These are phyloP conservation scores for Melanargia galathea DNA, from an alignment of 2,888 invertebrate genomes.

Conservation along the genomic window DNA sequence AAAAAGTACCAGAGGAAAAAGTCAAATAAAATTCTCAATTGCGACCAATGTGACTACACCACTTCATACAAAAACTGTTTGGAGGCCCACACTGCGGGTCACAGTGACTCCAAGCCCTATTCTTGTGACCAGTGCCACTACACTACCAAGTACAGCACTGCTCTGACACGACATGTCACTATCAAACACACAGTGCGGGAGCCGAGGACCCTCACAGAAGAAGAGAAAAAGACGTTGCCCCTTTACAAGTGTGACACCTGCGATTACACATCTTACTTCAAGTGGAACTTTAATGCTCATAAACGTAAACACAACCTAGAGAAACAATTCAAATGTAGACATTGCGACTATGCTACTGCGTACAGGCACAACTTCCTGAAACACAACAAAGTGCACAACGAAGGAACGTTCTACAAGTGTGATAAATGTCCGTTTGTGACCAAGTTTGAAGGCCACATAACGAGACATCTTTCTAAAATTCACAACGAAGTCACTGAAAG, in stretches of 20 bases:
- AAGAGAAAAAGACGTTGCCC: constrained; percentile 29
- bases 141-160: constrained; percentile 55
- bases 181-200: constrained; percentile 52
- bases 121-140: constrained; percentile 54
- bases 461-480: constrained; percentile 61
- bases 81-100: constrained; percentile 51
- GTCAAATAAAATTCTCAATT: constrained; percentile 44
- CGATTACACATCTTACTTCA: constrained; percentile 47
- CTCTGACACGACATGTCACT: constrained; percentile 53
- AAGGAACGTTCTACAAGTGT: constrained; percentile 48
- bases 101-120: constrained; percentile 50
- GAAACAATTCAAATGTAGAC: constrained; percentile 48
- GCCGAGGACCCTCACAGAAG: constrained; percentile 22
- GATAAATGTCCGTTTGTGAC: constrained; percentile 64
- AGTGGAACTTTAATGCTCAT: constrained; percentile 51
- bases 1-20: constrained; percentile 31
- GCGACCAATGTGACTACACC: constrained; percentile 56
- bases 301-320: constrained; percentile 51
- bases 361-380: constrained; percentile 48
- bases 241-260: constrained; percentile 48
- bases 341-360: constrained; percentile 47
- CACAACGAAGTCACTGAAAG: constrained; percentile 59
- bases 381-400: constrained; percentile 45
- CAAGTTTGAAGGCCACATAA: constrained; percentile 61
- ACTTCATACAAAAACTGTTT: constrained; percentile 58